Base-by-base conservation (phyloP, 2,888 invertebrate genomes). In the Nasonia oneida region DNA sequence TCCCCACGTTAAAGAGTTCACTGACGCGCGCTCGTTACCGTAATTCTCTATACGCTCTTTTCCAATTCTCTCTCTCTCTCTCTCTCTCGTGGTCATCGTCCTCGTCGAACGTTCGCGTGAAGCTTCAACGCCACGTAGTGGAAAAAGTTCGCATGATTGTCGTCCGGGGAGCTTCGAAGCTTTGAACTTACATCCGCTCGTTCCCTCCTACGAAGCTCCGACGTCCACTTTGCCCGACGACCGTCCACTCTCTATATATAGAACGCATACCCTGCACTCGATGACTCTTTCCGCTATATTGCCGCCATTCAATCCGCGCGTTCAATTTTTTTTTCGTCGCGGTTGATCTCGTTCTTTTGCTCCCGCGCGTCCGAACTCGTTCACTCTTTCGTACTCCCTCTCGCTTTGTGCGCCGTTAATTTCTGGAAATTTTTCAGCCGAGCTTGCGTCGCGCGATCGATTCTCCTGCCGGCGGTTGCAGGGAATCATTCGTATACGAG, bases 81-180 rank as follows among this genome's bases (percentile, higher is more conserved):
- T 23, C n/a, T 6, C 8, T 23, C 57, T n/a, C 5, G n/a, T 61
- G 57, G 57, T 61, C 57, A 61, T 61, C 23, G 57, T 8, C 23
- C n/a, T n/a, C n/a, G 57, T 12, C 33, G 67, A 67, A n/a, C 29
- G 67, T 33, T 33, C 67, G 23, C 53, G n/a, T 23, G 12, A 67
- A 67, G 67, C 67, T 23, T 8, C 18, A n/a, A 23, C 33, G 67
- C 29, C 29, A 15, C 4, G 12, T 15, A 29, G 10, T 67, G 33
- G 67, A 67, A 67, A 67, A 67, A 77, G 53, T 61, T 77, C 37
- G 76, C n/a, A 61, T 37, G 76, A 61, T 77, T 77, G 76, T 77
- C 76, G 57, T 61, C 53, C 76, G 61, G 39, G 18, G 33, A n/a
- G 37, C 37, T 18, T 14, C 37, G 33, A 15, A 50, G 18, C 4